These are phyloP conservation scores for Rhizomys pruinosus DNA, from an alignment of 2,113 vertebrate species.

Conservation along the genomic window DNA sequence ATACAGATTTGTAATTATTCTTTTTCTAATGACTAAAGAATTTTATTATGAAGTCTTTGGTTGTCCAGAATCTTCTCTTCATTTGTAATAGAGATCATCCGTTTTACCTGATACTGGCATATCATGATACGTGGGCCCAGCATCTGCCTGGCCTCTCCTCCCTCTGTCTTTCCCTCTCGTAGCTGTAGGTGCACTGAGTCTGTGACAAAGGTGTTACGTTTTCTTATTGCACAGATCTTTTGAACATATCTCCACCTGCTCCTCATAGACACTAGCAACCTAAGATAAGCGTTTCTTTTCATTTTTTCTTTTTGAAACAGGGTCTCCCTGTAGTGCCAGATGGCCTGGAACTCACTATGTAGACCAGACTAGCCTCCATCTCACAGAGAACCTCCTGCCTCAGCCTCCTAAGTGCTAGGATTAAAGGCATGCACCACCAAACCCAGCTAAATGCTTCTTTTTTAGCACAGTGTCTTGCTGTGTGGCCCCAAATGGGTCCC, in stretches of 20 bases:
- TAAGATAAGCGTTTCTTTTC: background rate
- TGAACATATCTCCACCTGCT: slow-evolving; percentile 1
- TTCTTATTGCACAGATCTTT: background rate
- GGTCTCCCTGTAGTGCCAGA: no score
- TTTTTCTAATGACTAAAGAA: slow-evolving; percentile 22
- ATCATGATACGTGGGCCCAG: background rate
- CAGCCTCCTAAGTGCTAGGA: no score
- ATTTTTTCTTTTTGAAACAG: no score
- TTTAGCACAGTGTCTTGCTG: background rate
- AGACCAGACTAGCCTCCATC: no score
- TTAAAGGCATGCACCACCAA: no score
- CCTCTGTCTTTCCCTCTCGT: background rate
- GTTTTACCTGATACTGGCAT: background rate
- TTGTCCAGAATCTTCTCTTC: slow-evolving; percentile 1
- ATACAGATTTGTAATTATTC: slow-evolving; percentile 10
- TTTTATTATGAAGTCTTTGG: background rate
- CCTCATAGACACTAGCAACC: background rate
- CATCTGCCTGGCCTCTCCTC: background rate
- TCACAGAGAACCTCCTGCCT: no score
- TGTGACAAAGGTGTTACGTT: background rate
- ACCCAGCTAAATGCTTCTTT: background rate
- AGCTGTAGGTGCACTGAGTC: background rate
- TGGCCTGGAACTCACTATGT: no score
- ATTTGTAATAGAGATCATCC: background rate
- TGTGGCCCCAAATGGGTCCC: background rate